These are phyloP conservation scores for Diploptera punctata DNA, from an alignment of 2,888 invertebrate genomes.

Conservation along the genomic window DNA sequence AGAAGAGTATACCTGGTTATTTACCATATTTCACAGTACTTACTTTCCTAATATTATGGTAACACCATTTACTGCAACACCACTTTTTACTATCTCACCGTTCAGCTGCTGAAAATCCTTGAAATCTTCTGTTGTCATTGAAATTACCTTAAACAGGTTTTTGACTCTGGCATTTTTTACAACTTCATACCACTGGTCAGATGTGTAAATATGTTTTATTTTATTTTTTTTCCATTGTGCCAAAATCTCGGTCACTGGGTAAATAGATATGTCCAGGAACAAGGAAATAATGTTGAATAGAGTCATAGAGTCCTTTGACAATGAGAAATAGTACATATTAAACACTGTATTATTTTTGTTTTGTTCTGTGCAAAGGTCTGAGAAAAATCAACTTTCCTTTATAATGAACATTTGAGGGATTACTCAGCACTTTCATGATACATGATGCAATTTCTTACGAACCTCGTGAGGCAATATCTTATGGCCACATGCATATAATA, in stretches of 20 bases:
- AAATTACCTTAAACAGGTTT: background rate
- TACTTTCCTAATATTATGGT: too few species aligned
- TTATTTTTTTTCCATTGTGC: too few species aligned
- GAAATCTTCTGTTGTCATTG: background rate
- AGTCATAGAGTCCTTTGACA: too few species aligned
- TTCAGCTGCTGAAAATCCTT: too few species aligned
- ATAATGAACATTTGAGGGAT: background rate
- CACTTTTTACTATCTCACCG: background rate
- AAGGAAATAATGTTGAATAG: background rate
- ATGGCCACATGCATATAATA: conserved; percentile 4
- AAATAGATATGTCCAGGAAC: too few species aligned
- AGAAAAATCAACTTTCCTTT: background rate
- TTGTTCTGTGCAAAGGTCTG: too few species aligned
- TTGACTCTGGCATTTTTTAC: background rate
- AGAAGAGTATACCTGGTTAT: too few species aligned
- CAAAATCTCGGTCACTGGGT: too few species aligned
- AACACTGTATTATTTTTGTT: conserved; percentile 2
- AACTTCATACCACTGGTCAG: background rate
- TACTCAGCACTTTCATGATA: conserved; percentile 3
- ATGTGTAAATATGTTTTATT: background rate
- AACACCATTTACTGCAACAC: background rate
- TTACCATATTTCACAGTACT: too few species aligned
- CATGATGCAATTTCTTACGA: background rate
- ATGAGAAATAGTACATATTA: background rate
- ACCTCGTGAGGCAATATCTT: background rate